Evolutionary conservation across 2,888 invertebrate genomes (phyloP).

Genomic region (Brachypterus glaber): DNA sequence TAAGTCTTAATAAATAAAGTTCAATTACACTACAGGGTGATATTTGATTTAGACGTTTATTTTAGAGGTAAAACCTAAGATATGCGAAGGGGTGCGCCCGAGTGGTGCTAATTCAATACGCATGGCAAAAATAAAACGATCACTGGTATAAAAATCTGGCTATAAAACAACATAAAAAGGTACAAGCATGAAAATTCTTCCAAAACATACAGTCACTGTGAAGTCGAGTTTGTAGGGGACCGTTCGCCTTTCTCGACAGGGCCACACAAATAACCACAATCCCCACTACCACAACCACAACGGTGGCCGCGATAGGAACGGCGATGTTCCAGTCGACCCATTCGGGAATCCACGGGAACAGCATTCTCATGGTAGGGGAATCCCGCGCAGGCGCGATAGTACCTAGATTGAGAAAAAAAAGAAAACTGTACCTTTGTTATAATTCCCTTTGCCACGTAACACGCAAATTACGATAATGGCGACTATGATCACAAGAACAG

Average conservation of each 20-base stretch:
- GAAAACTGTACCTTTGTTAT: conserved; percentile 63
- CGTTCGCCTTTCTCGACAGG: conserved; percentile 63
- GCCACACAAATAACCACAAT: conserved; percentile 86
- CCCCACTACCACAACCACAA: conserved; percentile 84
- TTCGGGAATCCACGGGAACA: conserved; percentile 69
- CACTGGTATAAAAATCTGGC: too few species aligned
- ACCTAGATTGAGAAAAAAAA: conserved; percentile 47
- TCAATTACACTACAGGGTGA: too few species aligned
- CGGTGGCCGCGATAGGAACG: conserved; percentile 80
- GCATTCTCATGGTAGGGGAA: conserved; percentile 44
- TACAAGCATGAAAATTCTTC: too few species aligned
- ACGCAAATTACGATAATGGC: conserved; percentile 90
- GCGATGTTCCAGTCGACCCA: conserved; percentile 87
- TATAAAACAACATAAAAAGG: too few species aligned
- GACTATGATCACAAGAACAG: conserved; percentile 84
- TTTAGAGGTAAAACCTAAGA: too few species aligned
- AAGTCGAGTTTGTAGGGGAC: conserved; percentile 61
- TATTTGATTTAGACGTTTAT: too few species aligned
- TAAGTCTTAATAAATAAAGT: too few species aligned
- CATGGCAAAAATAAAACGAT: too few species aligned
- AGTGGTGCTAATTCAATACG: too few species aligned
- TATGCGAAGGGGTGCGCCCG: too few species aligned
- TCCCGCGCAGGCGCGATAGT: conserved; percentile 69
- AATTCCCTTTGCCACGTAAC: conserved; percentile 73
- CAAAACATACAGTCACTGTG: conserved; percentile 80